Evolutionary conservation across 2,113 vertebrate species (phyloP).

Genomic region (Suricata suricatta): DNA sequence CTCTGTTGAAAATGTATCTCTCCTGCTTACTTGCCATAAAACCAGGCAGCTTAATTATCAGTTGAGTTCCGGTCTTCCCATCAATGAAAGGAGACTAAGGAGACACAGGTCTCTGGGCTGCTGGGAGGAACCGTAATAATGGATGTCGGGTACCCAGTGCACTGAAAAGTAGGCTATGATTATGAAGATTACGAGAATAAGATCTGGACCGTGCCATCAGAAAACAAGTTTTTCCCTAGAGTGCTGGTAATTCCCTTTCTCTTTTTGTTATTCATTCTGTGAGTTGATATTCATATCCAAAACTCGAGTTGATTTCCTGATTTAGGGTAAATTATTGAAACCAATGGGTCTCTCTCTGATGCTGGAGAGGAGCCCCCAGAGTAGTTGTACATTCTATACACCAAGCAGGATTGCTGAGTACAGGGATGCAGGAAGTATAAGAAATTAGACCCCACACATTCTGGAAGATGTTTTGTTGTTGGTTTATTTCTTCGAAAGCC

Average conservation of each 20-base stretch:
- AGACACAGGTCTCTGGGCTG: accelerated
- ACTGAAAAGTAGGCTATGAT: background rate
- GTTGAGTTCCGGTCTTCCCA: background rate
- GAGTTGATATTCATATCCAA: background rate
- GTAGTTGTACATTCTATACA: background rate
- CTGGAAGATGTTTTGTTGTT: background rate
- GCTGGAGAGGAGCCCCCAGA: background rate
- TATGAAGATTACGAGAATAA: background rate
- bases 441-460: background rate
- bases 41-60: background rate
- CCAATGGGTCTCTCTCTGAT: background rate
- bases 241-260: no score
- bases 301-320: background rate
- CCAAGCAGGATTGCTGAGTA: background rate
- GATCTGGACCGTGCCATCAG: background rate
- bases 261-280: background rate
- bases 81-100: background rate
- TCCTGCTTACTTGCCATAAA: background rate
- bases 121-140: background rate
- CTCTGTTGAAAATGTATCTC: background rate
- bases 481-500: background rate
- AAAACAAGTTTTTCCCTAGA: background rate
- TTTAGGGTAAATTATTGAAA: background rate
- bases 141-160: accelerated
- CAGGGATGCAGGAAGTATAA: background rate